Evolutionary conservation across 1,140 invertebrate genomes (phyloP), one percentile per base, ranked within the genome.

Genomic region (Camponotus floridanus): DNA sequence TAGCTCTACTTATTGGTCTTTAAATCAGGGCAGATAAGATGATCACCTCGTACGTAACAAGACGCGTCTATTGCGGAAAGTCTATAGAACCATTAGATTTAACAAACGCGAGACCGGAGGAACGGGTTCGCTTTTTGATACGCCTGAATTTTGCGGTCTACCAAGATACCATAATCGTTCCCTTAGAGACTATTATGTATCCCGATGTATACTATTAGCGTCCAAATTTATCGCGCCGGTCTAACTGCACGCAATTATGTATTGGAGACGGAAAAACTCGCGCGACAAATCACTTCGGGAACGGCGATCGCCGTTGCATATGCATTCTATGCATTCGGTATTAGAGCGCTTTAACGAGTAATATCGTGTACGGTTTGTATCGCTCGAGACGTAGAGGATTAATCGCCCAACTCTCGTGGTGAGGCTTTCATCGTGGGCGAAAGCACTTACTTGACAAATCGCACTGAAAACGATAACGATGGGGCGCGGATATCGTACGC

Each of bases 351-450:
- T 39, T 73, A 21, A 59, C 36, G 67, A 67, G 39, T 81, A 73
- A 81, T 81, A 73, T 36, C 51, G 65, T 36, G 59, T 51, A 48
- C 55, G 33, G 7, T 0, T 33, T 36, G 31, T 45, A 71, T 81
- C 64, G 45, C 76, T 8, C 39, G 65, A 88, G 78, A 81, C 79
- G 42, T 26, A 2, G n/a, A n/a, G 31, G 45, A 88, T 87, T 87
- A 73, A 78, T 87, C 79, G 62, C 73, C 57, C 48, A 21, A 79
- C 71, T 15, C 21, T 70, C 78, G 31, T 64, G 13, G 45, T 18
- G 73, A 55, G 86, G 33, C 5, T 26, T 55, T 61, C 81, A 57
- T 71, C 48, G 62, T 65, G 84, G 76, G 67, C 65, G 86, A 87
- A 80, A 86, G 84, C 76, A 61, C n/a, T 13, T 48, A 18, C 33